Conservation (phyloP, 2,797 vertebrate genomes). For the Megaceryle alcyon region DNA sequence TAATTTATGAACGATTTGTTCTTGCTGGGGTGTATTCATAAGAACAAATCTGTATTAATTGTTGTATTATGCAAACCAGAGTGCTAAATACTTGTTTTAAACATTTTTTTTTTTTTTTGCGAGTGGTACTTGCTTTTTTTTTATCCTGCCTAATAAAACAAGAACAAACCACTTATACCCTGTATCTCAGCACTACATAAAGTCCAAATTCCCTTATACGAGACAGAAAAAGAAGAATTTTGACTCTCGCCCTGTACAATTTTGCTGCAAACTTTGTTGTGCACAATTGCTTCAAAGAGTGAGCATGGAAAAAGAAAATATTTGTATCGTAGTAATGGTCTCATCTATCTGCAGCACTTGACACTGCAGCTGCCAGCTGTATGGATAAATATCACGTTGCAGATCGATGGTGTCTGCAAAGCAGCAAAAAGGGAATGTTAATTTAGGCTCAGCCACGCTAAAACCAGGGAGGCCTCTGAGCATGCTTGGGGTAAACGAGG, state of each 20-base stretch:
- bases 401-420: conserved; percentile 1
- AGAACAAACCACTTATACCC: background rate
- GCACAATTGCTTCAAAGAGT: background rate
- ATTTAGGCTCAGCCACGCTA: background rate
- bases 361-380: conserved; percentile 39
- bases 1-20: conserved; percentile 13
- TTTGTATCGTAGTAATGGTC: background rate
- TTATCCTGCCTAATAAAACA: background rate
- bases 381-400: conserved; percentile 23
- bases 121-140: background rate
- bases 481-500: background rate
- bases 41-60: background rate
- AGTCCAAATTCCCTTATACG: background rate
- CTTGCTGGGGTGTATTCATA: background rate
- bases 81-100: background rate
- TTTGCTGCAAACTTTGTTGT: background rate
- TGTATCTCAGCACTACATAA: background rate
- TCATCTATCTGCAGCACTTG: conserved; percentile 36
- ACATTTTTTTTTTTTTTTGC: background rate
- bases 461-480: background rate
- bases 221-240: background rate
- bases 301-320: conserved; percentile 15
- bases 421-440: conserved; percentile 47
- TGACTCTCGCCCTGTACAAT: background rate
- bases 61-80: background rate